phyloP scores from a whole-genome alignment of 2,113 vertebrate species.

The Macquaria ambigua region DNA sequence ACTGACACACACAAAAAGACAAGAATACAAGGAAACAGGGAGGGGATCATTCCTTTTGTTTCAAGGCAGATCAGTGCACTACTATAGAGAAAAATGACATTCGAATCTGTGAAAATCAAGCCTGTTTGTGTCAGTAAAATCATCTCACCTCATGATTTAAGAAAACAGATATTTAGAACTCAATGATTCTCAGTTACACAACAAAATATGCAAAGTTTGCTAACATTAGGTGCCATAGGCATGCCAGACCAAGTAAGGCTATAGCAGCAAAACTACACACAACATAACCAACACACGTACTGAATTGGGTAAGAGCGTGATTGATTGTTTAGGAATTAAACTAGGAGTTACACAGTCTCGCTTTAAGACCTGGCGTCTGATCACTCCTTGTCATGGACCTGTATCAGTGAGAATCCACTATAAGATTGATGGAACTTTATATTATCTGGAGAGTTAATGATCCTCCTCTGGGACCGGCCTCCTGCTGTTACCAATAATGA shows the following conservation, averaged over 20 bases:
- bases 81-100: neutral
- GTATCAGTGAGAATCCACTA: neutral
- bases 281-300: neutral
- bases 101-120: neutral
- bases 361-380: neutral
- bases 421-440: neutral
- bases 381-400: neutral
- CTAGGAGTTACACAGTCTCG: neutral
- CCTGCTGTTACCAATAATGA: slow-evolving; percentile 22
- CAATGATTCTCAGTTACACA: neutral
- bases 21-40: neutral
- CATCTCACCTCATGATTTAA: neutral
- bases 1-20: neutral
- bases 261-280: neutral
- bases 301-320: neutral
- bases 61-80: neutral
- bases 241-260: neutral
- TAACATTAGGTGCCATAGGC: neutral
- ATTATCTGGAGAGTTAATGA: slow-evolving; percentile 18
- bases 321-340: neutral
- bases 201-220: too few relatives aligned
- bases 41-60: neutral
- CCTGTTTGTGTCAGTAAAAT: neutral
- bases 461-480: neutral
- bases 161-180: neutral